Evolutionary conservation across 2,797 vertebrate species (phyloP), one percentile per base, ranked within the genome.

Genomic region (Neosalanx taihuensis): DNA sequence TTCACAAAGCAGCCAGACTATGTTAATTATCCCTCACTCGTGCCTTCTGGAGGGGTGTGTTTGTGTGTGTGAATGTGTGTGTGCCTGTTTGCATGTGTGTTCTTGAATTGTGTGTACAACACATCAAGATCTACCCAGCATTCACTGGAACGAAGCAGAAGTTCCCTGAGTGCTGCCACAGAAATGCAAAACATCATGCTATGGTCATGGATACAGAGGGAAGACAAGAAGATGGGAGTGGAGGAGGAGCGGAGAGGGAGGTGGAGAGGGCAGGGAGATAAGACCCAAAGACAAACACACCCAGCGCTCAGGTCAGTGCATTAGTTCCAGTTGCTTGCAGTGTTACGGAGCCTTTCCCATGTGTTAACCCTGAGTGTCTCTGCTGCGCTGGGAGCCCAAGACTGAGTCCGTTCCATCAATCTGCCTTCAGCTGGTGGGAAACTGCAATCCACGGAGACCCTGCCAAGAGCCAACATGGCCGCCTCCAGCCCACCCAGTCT

Each of bases 301-400:
- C 0, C 62, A 13, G 13, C 31, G 7, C 18, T 23, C 41, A 49
- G 23, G 64, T 12, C n/a, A 23, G 7, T 26, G 15, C 35, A 46
- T 66, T 46, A 66, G 64, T 66, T 66, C 37, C 37, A 41, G 35
- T 20, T 49, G 37, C 64, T 66, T 66, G 64, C 37, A 46, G 41
- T 41, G 23, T 9, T 15, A 66, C 12, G 23, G 64, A 66, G 64
- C 41, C 64, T 64, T n/a, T n/a, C 63, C 33, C 29, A 20, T 13
- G 12, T 23, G 64, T 23, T 49, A 20, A 26, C 20, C 23, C 64
- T 15, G 20, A 46, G 37, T 2, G 9, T 5, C 1, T 29, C 37
- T 20, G n/a, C 64, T 26, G 33, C 13, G 20, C 64, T 9, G n/a
- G 37, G 41, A 66, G 35, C 20, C 64, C 6, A 10, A 46, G 5